Conservation (phyloP, 2,797 vertebrate species). For the Propithecus perrieri region DNA sequence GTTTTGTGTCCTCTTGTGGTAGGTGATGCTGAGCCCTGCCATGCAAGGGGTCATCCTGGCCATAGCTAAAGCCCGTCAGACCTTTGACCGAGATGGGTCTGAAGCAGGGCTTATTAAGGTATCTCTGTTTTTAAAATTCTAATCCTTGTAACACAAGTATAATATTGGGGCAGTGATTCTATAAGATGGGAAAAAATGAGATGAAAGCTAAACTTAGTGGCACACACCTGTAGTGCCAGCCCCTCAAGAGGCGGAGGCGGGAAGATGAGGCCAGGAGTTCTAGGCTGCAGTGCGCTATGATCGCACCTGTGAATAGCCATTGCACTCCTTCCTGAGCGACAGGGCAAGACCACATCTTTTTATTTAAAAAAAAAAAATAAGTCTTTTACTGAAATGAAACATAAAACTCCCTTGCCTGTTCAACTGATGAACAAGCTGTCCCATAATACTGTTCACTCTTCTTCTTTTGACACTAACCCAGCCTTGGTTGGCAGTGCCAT, state of each 20-base stretch:
- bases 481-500: neutral
- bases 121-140: slow-evolving; percentile 71
- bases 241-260: neutral
- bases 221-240: neutral
- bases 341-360: neutral
- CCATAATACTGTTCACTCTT: rapidly evolving
- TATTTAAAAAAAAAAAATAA: neutral
- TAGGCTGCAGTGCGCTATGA: neutral
- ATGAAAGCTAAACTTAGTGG: neutral
- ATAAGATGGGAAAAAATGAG: neutral
- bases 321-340: neutral
- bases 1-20: slow-evolving; percentile 78
- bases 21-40: slow-evolving; percentile 99
- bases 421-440: rapidly evolving
- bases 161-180: neutral
- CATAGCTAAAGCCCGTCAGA: slow-evolving; percentile 96
- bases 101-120: slow-evolving; percentile 99
- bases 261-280: neutral
- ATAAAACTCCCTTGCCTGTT: neutral
- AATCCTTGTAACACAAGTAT: neutral
- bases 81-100: slow-evolving; percentile 95
- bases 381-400: neutral
- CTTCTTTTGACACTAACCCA: too few relatives aligned
- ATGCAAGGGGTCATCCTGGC: slow-evolving; percentile 99
- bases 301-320: neutral